Conservation (phyloP, 2,888 invertebrate genomes). For the Willowsia nigromaculata region DNA sequence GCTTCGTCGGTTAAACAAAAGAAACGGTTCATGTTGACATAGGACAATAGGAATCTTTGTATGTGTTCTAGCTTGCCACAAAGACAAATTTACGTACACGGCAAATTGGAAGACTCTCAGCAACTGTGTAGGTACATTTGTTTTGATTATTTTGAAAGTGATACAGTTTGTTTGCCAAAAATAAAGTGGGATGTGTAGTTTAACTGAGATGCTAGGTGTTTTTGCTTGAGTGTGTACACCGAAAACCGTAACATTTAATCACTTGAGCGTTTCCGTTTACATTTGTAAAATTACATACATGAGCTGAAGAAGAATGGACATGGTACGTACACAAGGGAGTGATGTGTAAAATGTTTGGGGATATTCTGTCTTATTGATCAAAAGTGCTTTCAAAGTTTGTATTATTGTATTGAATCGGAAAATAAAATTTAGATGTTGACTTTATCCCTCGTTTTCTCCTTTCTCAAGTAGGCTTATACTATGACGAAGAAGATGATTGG, state of each 20-base stretch:
- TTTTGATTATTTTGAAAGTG: constrained; percentile 9
- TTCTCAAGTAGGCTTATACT: no score
- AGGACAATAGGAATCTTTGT: neutral
- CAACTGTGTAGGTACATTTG: neutral
- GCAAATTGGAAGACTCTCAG: neutral
- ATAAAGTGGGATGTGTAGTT: neutral
- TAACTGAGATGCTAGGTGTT: no score
- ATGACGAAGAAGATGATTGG: no score
- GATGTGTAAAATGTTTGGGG: neutral
- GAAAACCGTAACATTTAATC: neutral
- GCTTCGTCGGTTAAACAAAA: neutral
- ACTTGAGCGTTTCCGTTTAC: neutral
- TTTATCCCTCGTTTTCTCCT: neutral
- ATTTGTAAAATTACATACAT: neutral
- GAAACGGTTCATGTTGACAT: neutral
- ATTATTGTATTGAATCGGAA: no score
- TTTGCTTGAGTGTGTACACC: neutral
- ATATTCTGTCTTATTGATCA: neutral
- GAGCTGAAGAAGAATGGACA: neutral
- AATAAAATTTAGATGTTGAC: neutral
- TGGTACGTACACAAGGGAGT: no score
- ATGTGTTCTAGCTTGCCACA: no score
- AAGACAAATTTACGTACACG: no score
- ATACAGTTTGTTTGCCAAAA: neutral
- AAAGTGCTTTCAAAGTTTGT: neutral